Evolutionary conservation across 1,140 invertebrate genomes (phyloP).

Genomic region (Drosophila mayri): DNA sequence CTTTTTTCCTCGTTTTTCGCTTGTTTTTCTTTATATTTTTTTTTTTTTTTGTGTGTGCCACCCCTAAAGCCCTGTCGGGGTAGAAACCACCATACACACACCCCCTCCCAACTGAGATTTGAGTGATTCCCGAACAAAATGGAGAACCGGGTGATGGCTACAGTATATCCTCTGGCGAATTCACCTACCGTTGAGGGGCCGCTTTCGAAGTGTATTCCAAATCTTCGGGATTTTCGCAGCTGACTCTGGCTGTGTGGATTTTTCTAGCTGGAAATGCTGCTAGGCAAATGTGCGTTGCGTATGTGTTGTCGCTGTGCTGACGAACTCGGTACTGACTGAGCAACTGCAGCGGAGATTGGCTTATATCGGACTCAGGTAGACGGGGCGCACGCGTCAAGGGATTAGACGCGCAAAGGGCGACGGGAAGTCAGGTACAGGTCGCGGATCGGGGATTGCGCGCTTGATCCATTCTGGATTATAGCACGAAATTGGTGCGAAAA

Average conservation of each 20-base stretch:
- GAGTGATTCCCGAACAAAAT: constrained; percentile 70
- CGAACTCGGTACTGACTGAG: constrained; percentile 63
- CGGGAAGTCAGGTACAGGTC: constrained; percentile 69
- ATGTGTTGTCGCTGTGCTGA: constrained; percentile 51
- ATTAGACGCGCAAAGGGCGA: constrained; percentile 59
- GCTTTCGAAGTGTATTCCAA: constrained; percentile 53
- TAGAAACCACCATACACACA: constrained; percentile 26
- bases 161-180: constrained; percentile 17
- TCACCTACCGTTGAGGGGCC: constrained; percentile 52
- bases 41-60: constrained; percentile 59
- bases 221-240: constrained; percentile 26
- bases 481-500: constrained; percentile 35
- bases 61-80: constrained; percentile 58
- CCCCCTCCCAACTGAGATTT: constrained; percentile 23
- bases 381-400: constrained; percentile 67
- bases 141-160: constrained; percentile 26
- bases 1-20: constrained; percentile 23
- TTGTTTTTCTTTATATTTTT: constrained; percentile 48
- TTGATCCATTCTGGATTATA: constrained; percentile 81
- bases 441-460: constrained; percentile 41
- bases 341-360: constrained; percentile 34
- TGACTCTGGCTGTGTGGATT: neutral
- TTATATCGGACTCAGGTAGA: constrained; percentile 72
- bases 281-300: constrained; percentile 8
- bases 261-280: neutral